Base-by-base conservation (phyloP, 2,888 invertebrate genomes). In the Cheiracanthium punctorium region DNA sequence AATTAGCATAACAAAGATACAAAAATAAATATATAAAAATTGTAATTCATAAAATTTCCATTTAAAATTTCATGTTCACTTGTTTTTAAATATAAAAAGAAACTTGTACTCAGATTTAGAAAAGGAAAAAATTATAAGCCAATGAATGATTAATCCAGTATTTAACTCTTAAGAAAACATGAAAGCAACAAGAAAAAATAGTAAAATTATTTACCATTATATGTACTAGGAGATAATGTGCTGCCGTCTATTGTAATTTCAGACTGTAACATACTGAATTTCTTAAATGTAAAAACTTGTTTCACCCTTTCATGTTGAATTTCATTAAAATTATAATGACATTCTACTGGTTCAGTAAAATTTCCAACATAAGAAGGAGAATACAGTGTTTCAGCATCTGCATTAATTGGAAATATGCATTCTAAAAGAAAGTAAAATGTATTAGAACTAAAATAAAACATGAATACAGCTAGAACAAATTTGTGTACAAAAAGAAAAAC, bases 191-290 rank as follows among this genome's bases (percentile, higher is more conserved):
- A n/a, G n/a, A n/a, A n/a, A n/a, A n/a, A n/a, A n/a, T n/a, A n/a
- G n/a, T n/a, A n/a, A n/a, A n/a, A n/a, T n/a, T n/a, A n/a, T n/a
- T 17, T 2, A 48, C 2, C 48, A 48, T 7, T 17, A 48, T 17
- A 48, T 17, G 5, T 17, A 2, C 14, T 17, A 2, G 12, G n/a
- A 29, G 7, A 33, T 29, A 43, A 10, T 30, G 76, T 72, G 10
- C 30, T 58, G 2, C 41, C 41, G 0, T 17, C 10, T n/a, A 76
- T 30, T 12, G 5, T 28, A n/a, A 76, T 28, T 0, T 0, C 1
- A 43, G 75, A 76, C 5, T 28, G 1, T 24, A 20, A 17, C 28
- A 76, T 20, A n/a, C 71, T 76, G n/a, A 82, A 82, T 28, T 76
- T 32, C 30, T 71, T 48, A 65, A 82, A 76, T 10, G 37, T 30